Base-by-base conservation (phyloP, 64 coral and sea anemone species). In the Dendrophyllia cribrosa region DNA sequence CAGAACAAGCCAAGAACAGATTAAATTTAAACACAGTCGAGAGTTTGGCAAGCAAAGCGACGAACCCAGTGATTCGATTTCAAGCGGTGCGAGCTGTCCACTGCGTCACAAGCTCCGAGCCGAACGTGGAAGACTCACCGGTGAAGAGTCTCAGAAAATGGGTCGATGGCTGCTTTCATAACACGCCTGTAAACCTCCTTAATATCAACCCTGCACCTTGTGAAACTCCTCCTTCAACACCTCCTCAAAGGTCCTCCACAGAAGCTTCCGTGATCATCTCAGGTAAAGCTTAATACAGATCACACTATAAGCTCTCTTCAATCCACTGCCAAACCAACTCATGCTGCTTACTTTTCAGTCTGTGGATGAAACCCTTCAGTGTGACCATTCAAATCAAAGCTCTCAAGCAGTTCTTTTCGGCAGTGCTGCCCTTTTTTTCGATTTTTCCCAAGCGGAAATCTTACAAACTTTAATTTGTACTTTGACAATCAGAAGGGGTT, bases 151-250 rank as follows among this genome's bases (percentile, higher is more conserved):
- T 99, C 76, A 25, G 97, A 84, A 99, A 99, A 63, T 99, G 97
- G 97, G 97, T 99, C 15, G 97, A 99, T 91, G 97, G 97, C 9
- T 99, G 97, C 70, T 99, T 99, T 72, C 88, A 99, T 67, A 94
- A 88, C 59, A 70, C 78, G 17, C 45, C 86, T 51, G 51, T 48
- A 44, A 76, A 55, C 70, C 7, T 59, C 62, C 74, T 87, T 20
- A 80, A 76, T 72, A 86, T 88, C 26, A 80, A 70, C 56, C 76
- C 88, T 5, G 51, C 19, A 1, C 26, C 93, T 44, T 19, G 79
- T 51, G 26, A 96, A 51, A 90, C 92, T 5, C 92, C 92, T n/a
- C 95, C 95, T 4, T 85, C 95, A 0, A 97, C 88, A 64, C 92
- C 92, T 21, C 64, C 91, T 0, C 87, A 97, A 44, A 89, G 88